Conservation (phyloP, 2,888 invertebrate species). For the Melitaea athalia region DNA sequence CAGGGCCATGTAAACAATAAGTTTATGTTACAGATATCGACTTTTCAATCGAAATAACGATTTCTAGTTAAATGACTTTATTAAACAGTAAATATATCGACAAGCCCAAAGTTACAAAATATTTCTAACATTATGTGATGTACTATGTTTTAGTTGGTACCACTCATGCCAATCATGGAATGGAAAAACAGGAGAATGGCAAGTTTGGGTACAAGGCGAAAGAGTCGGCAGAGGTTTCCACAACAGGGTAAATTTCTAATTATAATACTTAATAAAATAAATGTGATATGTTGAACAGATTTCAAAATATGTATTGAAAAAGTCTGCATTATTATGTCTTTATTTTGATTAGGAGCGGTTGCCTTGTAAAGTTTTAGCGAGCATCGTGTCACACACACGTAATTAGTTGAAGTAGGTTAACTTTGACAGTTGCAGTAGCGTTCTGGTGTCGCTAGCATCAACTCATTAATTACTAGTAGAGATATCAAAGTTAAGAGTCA, state of each 20-base stretch:
- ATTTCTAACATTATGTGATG: not conserved
- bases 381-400: not conserved
- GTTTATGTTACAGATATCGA: no score
- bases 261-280: not conserved
- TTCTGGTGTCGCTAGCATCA: no score
- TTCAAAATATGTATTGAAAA: no score
- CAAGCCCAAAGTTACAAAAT: no score
- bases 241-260: slow-evolving; percentile 86
- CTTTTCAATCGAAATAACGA: no score
- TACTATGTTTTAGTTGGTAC: slow-evolving; percentile 85
- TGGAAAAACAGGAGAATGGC: slow-evolving; percentile 94
- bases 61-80: no score
- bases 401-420: not conserved
- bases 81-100: no score
- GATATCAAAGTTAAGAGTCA: no score
- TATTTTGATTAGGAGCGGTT: not conserved
- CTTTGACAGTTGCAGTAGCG: not conserved
- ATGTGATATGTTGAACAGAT: not conserved
- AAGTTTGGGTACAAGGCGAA: slow-evolving; percentile 93
- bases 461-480: no score
- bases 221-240: slow-evolving; percentile 93
- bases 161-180: slow-evolving; percentile 95
- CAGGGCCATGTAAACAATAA: no score
- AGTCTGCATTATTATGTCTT: no score
- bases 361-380: not conserved